Evolutionary conservation across 2,797 vertebrate species (phyloP).

Genomic region (Phyllotis vaccarum): DNA sequence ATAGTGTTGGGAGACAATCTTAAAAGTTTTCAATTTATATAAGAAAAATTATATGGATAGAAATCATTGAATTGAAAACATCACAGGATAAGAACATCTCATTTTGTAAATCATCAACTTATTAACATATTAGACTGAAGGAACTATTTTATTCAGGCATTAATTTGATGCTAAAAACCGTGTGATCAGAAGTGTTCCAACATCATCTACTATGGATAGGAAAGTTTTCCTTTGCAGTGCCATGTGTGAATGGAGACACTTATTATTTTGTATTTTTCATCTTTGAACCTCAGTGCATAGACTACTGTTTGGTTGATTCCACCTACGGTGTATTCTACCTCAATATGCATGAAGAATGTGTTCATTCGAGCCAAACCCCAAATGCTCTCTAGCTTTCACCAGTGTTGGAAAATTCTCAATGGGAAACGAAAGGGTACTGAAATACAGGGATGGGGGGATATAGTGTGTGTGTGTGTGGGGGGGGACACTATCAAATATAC

Average conservation of each 20-base stretch:
- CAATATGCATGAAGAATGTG: not conserved
- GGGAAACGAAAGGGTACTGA: not conserved
- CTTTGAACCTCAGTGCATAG: not conserved
- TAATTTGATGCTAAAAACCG: constrained; percentile 38
- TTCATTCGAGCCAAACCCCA: not conserved
- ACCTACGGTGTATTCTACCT: not conserved
- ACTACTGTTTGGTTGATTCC: constrained; percentile 14
- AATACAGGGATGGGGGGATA: not conserved
- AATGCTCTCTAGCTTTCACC: constrained; percentile 15
- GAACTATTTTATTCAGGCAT: not conserved
- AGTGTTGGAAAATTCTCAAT: constrained; percentile 32
- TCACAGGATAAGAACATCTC: not conserved
- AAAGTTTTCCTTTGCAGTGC: constrained; percentile 2
- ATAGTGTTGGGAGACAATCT: constrained; percentile 23
- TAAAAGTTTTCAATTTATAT: constrained; percentile 35
- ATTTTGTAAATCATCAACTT: not conserved
- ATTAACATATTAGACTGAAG: constrained; percentile 4
- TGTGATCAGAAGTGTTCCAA: not conserved
- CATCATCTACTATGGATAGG: not conserved
- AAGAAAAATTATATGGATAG: not conserved
- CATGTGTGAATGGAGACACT: constrained; percentile 13
- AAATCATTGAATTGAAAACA: not conserved
- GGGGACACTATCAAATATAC: not conserved
- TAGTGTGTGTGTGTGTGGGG: not conserved
- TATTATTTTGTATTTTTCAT: constrained; percentile 6